These are phyloP conservation scores for Barypeithes pellucidus DNA, from an alignment of 2,888 invertebrate genomes.

Conservation along the genomic window DNA sequence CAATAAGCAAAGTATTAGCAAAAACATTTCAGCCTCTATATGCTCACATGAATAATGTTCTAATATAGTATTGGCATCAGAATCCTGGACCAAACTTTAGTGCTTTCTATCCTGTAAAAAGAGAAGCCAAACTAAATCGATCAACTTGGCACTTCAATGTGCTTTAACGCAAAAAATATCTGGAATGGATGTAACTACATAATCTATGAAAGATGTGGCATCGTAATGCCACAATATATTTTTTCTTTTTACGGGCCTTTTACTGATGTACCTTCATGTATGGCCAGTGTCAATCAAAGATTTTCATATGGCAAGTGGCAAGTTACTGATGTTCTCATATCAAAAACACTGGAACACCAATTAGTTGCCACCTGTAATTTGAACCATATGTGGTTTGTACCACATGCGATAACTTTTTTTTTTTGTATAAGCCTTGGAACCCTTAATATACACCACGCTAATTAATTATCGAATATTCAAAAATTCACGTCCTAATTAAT, in stretches of 20 bases:
- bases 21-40: constrained; percentile 22
- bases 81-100: constrained; percentile 34
- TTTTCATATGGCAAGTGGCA: no score
- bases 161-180: neutral
- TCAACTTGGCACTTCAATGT: neutral
- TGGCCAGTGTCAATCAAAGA: no score
- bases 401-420: no score
- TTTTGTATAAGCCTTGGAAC: no score
- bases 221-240: neutral
- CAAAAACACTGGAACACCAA: no score
- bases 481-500: no score
- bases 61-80: constrained; percentile 23
- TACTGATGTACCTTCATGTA: neutral
- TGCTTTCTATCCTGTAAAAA: constrained; percentile 48
- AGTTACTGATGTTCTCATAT: no score
- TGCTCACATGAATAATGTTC: constrained; percentile 42
- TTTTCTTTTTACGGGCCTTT: neutral
- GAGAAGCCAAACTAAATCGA: constrained; percentile 22
- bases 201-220: neutral
- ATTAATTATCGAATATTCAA: no score
- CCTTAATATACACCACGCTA: no score
- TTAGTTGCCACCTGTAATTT: no score
- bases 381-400: no score
- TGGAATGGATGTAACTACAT: neutral
- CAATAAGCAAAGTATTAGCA: constrained; percentile 15